Conservation (phyloP, 1,140 invertebrate genomes). For the Drosophila biarmipes region DNA sequence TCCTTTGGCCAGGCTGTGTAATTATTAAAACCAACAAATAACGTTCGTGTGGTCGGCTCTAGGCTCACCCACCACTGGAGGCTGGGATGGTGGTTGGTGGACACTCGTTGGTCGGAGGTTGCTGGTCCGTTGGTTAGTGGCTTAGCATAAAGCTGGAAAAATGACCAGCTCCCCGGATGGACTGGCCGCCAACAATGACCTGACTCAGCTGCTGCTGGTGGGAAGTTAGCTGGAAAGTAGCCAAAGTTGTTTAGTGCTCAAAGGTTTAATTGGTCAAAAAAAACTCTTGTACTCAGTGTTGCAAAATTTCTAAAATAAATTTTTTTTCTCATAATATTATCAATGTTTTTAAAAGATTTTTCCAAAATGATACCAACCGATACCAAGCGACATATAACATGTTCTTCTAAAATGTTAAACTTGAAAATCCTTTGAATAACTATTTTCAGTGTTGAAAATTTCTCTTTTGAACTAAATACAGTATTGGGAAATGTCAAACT, state of each 20-base stretch:
- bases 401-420: too few relatives aligned
- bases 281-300: too few relatives aligned
- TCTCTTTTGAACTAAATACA: too few relatives aligned
- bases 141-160: slow-evolving; percentile 63
- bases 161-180: slow-evolving; percentile 41
- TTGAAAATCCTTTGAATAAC: too few relatives aligned
- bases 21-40: slow-evolving; percentile 84
- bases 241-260: neutral
- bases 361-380: too few relatives aligned
- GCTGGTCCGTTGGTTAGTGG: slow-evolving; percentile 31
- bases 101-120: slow-evolving; percentile 17
- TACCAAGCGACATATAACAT: too few relatives aligned
- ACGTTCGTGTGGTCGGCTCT: slow-evolving; percentile 65
- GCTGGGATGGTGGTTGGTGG: slow-evolving; percentile 9
- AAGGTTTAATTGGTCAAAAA: too few relatives aligned
- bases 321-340: too few relatives aligned
- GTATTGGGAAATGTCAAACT: too few relatives aligned
- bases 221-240: slow-evolving; percentile 24
- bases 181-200: slow-evolving; percentile 34
- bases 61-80: slow-evolving; percentile 21
- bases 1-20: slow-evolving; percentile 59
- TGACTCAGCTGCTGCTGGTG: slow-evolving; percentile 41
- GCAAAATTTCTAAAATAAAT: too few relatives aligned
- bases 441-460: too few relatives aligned
- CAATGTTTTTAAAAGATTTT: too few relatives aligned